Conservation (phyloP, 1,140 invertebrate species). For the Anadara kagoshimensis region DNA sequence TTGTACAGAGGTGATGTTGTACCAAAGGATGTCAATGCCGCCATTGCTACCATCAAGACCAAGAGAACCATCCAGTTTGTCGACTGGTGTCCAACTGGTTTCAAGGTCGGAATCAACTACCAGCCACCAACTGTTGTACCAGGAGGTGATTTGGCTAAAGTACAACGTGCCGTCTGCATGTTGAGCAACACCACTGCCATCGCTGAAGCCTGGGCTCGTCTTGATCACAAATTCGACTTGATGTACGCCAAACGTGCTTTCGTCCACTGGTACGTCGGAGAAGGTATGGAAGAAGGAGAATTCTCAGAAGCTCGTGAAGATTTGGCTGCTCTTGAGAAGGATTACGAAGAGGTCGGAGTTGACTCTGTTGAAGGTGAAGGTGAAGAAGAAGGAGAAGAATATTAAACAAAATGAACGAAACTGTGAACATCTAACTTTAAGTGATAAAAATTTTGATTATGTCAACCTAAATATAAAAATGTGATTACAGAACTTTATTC, state of each 20-base stretch:
- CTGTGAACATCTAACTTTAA: too few species aligned
- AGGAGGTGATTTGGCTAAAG: conserved; percentile 83
- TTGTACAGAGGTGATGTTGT: conserved; percentile 72
- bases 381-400: conserved; percentile 78
- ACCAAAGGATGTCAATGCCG: conserved; percentile 90
- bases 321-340: conserved; percentile 76
- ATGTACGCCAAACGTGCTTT: conserved; percentile 78
- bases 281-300: conserved; percentile 76
- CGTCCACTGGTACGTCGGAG: conserved; percentile 74
- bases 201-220: conserved; percentile 81
- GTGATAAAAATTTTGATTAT: too few species aligned
- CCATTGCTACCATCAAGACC: conserved; percentile 89
- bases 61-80: conserved; percentile 74
- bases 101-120: conserved; percentile 72
- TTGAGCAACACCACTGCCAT: conserved; percentile 87
- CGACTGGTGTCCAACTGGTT: conserved; percentile 63
- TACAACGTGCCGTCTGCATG: conserved; percentile 76
- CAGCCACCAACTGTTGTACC: conserved; percentile 85
- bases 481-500: too few species aligned
- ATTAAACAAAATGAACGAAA: conserved; percentile 16
- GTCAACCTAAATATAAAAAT: too few species aligned
- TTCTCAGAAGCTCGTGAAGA: conserved; percentile 86
- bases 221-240: conserved; percentile 79
- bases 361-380: conserved; percentile 80
- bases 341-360: conserved; percentile 88